Evolutionary conservation across 2,113 vertebrate species (phyloP), one percentile per base, ranked within the genome.

Genomic region (Microtus pennsylvanicus): DNA sequence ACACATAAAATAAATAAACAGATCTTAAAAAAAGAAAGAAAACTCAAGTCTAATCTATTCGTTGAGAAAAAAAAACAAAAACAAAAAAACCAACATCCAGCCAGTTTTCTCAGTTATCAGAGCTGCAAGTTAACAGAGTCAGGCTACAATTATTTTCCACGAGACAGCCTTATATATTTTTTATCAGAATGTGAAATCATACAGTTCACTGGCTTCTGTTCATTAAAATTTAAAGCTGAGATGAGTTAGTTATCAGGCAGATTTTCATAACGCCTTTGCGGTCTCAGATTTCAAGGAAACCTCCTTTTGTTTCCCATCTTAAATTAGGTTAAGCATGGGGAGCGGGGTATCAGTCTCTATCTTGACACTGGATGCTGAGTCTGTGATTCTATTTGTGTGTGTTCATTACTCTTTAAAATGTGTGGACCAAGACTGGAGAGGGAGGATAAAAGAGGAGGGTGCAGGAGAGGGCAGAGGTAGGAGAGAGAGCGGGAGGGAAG

Each of bases 171-270:
- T 88, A 97, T 95, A 72, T 93, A 89, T 95, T 89, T 92, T 42
- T 97, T 90, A 95, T 95, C 61, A 89, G 78, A 96, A 92, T 81
- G 97, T 35, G 77, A 92, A 95, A 83, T 93, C 89, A 95, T 35
- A 89, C 10, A 88, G 90, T 94, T 96, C 90, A 96, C 87, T 90
- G 88, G 67, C 35, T 96, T 94, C 33, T 94, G 38, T 13, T 24
- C 77, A 95, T 95, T 96, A 94, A 89, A 96, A 30, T 96, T 97
- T 91, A 93, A 98, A 95, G 82, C 14, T 35, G 55, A 95, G 50
- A 70, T 93, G 87, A 88, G 70, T 80, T 89, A 89, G 74, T 75
- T 87, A 94, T 47, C 33, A n/a, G 75, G 72, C 35, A 76, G 83
- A 91, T 92, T 94, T 95, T 95, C 77, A 70, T 24, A 47, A 55